Percentiles rank a stretch among this genome's conserved stretches.
Conservation (phyloP, 2,113 vertebrate genomes). For the Etheostoma spectabile region DNA sequence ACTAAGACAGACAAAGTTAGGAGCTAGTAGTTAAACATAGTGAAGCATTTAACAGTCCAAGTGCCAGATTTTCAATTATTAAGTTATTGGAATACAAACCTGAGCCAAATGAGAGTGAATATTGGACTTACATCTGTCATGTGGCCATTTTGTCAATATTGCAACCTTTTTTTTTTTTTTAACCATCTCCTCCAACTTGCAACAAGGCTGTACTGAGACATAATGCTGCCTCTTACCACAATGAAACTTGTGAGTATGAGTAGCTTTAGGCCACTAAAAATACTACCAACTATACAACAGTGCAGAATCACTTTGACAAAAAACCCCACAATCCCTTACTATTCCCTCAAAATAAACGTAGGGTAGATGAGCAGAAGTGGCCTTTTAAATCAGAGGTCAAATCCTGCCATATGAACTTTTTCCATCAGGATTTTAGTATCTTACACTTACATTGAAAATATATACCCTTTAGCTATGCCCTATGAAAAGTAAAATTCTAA, state of each 20-base stretch:
- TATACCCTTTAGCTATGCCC: constrained; percentile 9
- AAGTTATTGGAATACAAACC: not conserved
- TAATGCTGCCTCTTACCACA: not conserved
- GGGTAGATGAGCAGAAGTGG: not conserved
- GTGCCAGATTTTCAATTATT: not conserved
- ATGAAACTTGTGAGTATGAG: not conserved
- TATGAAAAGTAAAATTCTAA: constrained; percentile 38
- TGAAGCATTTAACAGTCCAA: not conserved
- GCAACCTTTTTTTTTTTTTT: not conserved
- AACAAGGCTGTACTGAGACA: not conserved
- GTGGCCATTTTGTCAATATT: not conserved
- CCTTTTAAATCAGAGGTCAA: constrained; percentile 11
- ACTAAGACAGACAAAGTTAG: no score
- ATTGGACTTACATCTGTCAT: no score
- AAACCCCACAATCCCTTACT: not conserved
- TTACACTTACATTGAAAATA: constrained; percentile 19
- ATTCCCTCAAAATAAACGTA: not conserved
- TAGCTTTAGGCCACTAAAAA: not conserved
- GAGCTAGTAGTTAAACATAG: not conserved
- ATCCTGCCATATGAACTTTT: not conserved
- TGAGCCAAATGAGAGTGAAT: not conserved
- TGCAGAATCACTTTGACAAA: not conserved
- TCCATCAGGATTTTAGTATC: constrained; percentile 19
- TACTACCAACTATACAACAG: not conserved
- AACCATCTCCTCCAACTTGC: not conserved